Evolutionary conservation across 2,797 vertebrate species (phyloP).

Genomic region (Euphonia xanthogaster): DNA sequence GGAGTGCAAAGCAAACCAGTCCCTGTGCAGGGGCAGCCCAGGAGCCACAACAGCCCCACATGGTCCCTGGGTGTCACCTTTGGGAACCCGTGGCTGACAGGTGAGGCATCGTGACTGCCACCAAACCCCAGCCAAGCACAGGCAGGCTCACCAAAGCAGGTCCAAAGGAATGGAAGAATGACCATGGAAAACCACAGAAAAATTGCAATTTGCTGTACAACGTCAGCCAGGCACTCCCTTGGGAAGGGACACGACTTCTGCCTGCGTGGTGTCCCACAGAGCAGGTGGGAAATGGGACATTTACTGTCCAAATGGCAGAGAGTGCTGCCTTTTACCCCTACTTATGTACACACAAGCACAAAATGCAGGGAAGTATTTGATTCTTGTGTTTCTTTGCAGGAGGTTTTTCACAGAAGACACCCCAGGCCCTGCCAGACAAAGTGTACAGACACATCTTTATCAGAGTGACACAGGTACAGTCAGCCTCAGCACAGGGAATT

Average conservation of each 20-base stretch:
- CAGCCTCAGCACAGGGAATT: neutral
- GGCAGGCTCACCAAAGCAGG: neutral
- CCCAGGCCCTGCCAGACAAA: neutral
- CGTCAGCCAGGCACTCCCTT: rapidly evolving
- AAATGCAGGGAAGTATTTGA: neutral
- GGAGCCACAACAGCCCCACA: neutral
- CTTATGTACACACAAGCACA: neutral
- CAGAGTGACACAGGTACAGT: neutral
- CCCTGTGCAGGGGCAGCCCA: rapidly evolving
- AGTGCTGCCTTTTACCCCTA: neutral
- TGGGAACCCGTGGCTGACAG: rapidly evolving
- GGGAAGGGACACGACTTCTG: neutral
- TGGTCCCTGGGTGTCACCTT: neutral
- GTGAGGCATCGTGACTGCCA: neutral
- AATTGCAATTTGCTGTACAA: neutral
- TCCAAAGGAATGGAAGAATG: neutral
- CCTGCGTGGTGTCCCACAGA: neutral
- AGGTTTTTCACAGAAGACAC: neutral
- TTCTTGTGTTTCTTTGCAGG: neutral
- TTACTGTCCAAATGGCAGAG: neutral
- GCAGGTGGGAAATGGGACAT: neutral
- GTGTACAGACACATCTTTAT: neutral
- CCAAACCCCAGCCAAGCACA: neutral
- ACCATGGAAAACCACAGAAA: rapidly evolving
- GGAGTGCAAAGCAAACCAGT: neutral